Conservation (phyloP, 2,113 vertebrate species). For the Labeo rohita region DNA sequence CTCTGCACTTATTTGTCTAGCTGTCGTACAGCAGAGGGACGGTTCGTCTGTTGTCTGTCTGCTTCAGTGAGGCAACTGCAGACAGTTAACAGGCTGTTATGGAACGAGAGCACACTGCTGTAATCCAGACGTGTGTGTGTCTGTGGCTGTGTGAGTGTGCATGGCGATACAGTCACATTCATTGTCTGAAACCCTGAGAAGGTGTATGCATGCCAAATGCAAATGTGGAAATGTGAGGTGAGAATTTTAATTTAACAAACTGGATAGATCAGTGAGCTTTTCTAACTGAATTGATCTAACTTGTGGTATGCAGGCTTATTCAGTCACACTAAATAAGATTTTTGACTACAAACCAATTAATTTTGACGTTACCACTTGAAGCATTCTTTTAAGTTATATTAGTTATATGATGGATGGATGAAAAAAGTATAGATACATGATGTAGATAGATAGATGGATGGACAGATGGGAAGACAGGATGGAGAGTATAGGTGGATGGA, state of each 20-base stretch:
- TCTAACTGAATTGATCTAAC: not conserved
- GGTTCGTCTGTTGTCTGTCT: not conserved
- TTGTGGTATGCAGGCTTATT: not conserved
- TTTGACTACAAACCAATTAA: not conserved
- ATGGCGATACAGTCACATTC: not conserved
- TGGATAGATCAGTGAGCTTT: not conserved
- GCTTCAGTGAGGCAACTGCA: not conserved
- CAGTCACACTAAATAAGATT: not conserved
- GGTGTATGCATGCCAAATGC: not conserved
- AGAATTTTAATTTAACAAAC: not conserved
- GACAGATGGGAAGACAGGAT: too few species aligned
- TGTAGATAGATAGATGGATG: not conserved
- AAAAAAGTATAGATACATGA: not conserved
- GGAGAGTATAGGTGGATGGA: not conserved
- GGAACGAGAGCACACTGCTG: not conserved
- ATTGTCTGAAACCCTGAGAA: conserved; percentile 4
- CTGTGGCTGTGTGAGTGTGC: not conserved
- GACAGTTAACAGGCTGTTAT: not conserved
- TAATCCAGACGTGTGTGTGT: not conserved
- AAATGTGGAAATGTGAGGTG: not conserved
- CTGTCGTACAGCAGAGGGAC: conserved; percentile 5
- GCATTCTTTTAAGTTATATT: not conserved
- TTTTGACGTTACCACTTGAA: not conserved
- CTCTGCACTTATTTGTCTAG: not conserved
- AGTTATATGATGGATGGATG: not conserved